Conservation (phyloP, 2,888 invertebrate species). For the Exephanes ischioxanthus region DNA sequence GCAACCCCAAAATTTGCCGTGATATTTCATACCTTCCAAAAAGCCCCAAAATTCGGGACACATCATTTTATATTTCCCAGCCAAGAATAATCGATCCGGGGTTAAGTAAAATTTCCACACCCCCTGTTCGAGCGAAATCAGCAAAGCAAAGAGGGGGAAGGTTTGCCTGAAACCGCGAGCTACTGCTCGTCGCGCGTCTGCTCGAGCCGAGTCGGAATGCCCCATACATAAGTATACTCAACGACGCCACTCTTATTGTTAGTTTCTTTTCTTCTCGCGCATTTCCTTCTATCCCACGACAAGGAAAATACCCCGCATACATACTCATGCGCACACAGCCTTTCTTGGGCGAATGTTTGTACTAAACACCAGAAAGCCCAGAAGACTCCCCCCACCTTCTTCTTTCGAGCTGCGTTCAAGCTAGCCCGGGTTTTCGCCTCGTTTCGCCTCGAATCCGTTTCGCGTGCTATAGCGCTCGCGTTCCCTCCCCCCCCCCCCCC, state of each 20-base stretch:
- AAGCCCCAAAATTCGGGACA: not conserved
- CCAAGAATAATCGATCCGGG: not conserved
- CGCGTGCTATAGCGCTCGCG: slow-evolving; percentile 51
- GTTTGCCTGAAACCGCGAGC: not conserved
- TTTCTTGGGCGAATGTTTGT: slow-evolving; percentile 4
- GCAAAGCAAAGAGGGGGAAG: not conserved
- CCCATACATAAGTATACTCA: slow-evolving; percentile 3
- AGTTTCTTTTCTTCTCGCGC: slow-evolving; percentile 29
- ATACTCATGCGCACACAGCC: slow-evolving; percentile 1
- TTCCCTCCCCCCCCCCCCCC: slow-evolving; percentile 34
- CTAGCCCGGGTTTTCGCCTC: slow-evolving; percentile 40
- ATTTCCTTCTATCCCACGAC: slow-evolving; percentile 51
- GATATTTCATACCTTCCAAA: not conserved
- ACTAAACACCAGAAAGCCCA: slow-evolving; percentile 29
- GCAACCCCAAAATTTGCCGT: not conserved
- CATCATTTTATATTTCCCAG: not conserved
- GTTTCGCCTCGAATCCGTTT: slow-evolving; percentile 48
- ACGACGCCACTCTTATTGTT: slow-evolving; percentile 40
- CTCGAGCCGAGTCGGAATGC: not conserved
- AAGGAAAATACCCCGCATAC: slow-evolving; percentile 37
- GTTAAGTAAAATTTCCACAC: not conserved
- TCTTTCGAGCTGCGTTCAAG: not conserved
- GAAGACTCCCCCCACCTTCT: not conserved
- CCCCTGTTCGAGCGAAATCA: not conserved
- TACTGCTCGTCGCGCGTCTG: not conserved